phyloP scores from a whole-genome alignment of 2,888 invertebrate species.

The Hartigia nigra region DNA sequence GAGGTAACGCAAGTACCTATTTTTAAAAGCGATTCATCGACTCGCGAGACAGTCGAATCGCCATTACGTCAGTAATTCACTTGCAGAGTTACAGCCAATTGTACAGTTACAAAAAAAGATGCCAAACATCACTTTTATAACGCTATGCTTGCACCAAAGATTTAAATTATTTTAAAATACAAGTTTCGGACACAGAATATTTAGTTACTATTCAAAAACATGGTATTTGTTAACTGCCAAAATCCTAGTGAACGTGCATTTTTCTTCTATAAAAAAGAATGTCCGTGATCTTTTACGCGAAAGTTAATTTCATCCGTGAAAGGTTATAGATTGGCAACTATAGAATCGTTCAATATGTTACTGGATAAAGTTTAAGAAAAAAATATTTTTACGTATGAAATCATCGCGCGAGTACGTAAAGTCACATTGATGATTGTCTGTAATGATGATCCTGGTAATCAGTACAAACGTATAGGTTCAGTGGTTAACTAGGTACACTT shows the following conservation, averaged over 20 bases:
- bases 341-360: background rate
- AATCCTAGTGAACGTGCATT: background rate
- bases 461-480: conserved; percentile 39
- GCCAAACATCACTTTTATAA: background rate
- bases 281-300: background rate
- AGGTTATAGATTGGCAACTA: background rate
- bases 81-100: background rate
- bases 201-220: background rate
- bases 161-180: background rate
- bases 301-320: background rate
- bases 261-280: background rate
- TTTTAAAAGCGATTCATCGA: conserved; percentile 35
- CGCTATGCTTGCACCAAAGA: background rate
- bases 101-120: background rate
- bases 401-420: conserved; percentile 19
- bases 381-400: background rate
- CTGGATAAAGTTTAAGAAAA: background rate
- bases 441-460: conserved; percentile 43
- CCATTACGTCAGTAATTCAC: background rate
- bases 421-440: conserved; percentile 40
- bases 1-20: conserved; percentile 48
- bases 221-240: background rate
- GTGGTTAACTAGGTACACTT: background rate
- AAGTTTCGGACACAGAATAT: background rate
- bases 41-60: background rate